Percentiles rank a stretch among this genome's conserved stretches.
Evolutionary conservation across 35 echinoderm and acorn worm species (phyloP).

Genomic region (Lytechinus variegatus): DNA sequence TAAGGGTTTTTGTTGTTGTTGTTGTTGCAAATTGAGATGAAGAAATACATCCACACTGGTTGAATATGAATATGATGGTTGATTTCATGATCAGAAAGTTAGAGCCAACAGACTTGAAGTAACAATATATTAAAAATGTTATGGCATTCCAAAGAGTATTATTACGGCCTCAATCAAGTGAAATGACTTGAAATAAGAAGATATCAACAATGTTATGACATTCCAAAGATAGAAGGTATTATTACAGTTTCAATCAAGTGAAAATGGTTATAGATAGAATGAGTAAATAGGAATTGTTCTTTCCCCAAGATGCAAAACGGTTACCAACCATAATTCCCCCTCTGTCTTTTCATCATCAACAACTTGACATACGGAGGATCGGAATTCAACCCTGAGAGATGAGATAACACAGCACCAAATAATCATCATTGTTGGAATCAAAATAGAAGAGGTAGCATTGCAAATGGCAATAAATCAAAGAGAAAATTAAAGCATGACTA

Average conservation of each 20-base stretch:
- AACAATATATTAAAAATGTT: background rate
- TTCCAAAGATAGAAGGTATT: background rate
- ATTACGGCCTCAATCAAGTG: background rate
- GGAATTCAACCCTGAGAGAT: background rate
- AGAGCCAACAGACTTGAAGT: background rate
- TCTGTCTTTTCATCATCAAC: background rate
- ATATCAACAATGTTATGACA: background rate
- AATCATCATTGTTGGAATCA: background rate
- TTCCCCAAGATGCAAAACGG: slow-evolving; percentile 7
- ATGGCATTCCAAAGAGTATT: background rate
- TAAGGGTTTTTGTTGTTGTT: too few relatives aligned
- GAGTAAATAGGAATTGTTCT: background rate
- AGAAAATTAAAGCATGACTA: background rate
- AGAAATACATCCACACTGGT: too few relatives aligned
- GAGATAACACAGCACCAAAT: background rate
- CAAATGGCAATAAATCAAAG: background rate
- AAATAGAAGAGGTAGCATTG: background rate
- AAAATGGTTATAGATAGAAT: background rate
- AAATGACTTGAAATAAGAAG: background rate
- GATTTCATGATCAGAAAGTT: background rate
- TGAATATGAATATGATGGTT: background rate
- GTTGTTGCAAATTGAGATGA: too few relatives aligned
- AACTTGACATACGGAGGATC: background rate
- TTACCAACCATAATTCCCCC: slow-evolving; percentile 31
- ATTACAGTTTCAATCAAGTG: background rate